Conservation (phyloP, 2,113 vertebrate genomes). For the Amphiprion ocellaris region DNA sequence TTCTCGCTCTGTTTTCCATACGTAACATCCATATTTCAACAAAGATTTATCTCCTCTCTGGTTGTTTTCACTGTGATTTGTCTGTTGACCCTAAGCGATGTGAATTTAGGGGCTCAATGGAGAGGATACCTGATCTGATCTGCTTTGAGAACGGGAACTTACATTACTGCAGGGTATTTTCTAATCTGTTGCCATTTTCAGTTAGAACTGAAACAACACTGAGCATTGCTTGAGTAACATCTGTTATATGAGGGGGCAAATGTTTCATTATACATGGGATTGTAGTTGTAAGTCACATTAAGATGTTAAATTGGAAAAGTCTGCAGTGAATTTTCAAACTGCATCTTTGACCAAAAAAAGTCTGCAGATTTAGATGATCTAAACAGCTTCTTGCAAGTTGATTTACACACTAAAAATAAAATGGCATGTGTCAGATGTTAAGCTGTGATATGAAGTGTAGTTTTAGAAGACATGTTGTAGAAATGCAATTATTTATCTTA, state of each 20-base stretch:
- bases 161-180: not conserved
- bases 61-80: constrained; percentile 22
- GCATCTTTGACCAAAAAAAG: not conserved
- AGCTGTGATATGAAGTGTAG: no score
- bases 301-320: not conserved
- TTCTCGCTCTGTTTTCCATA: constrained; percentile 40
- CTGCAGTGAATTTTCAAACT: not conserved
- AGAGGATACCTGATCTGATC: constrained; percentile 24
- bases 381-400: not conserved
- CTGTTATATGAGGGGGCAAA: not conserved
- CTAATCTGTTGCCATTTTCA: not conserved
- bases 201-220: constrained; percentile 9
- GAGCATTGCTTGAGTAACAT: not conserved
- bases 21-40: constrained; percentile 34
- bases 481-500: no score
- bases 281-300: not conserved
- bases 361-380: not conserved
- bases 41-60: constrained; percentile 23
- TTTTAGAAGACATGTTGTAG: no score
- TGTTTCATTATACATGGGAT: not conserved
- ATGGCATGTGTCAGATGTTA: no score
- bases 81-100: constrained; percentile 29
- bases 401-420: not conserved
- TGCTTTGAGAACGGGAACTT: not conserved
- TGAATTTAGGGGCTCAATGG: not conserved